Evolutionary conservation across 1,140 invertebrate species (phyloP), one percentile per base, ranked within the genome.

Genomic region (Bombus waltoni): DNA sequence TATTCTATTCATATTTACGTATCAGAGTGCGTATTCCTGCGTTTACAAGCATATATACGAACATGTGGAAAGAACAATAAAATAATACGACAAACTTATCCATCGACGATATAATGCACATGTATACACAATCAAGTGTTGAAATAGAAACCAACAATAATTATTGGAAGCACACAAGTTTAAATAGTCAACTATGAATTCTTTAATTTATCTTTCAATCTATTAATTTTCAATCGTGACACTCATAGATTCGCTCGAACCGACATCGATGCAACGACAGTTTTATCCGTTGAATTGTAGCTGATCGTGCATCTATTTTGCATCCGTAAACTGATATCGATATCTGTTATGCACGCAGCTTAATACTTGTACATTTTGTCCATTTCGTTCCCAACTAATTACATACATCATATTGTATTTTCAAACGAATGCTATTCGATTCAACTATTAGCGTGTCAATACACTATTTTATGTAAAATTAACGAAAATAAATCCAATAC

Each of bases 401-500:
- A 15, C 32, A 40, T 42, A 28, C 47, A 18, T 13, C 32, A 11
- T 53, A 38, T 75, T 75, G 35, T 53, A 18, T 57, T 75, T 57
- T 57, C 32, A 32, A 57, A 75, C 44, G 47, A 15, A 22, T 75
- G 25, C 40, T n/a, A 42, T 38, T 13, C 15, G 35, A 38, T 72
- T 28, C 38, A 13, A 40, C 38, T 15, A n/a, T 72, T 40, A 8
- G 28, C 70, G 13, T 72, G 28, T 72, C 40, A 44, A 72, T 28
- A 40, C 35, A 32, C 59, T n/a, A 28, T n/a, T n/a, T 62, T 57
- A 57, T 38, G 47, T 42, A 53, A 38, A 57, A 11, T 38, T 38
- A 75, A 57, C 47, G 6, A 75, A 75, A 75, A 75, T 75, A 75
- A 47, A 75, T 35, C 32, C 32, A 32, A 35, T 42, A 28, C 42